A percentile compares a stretch with the other conserved stretches of the same genome.
phyloP scores from a whole-genome alignment of 1,140 invertebrate species.

The Drosophila repleta region DNA sequence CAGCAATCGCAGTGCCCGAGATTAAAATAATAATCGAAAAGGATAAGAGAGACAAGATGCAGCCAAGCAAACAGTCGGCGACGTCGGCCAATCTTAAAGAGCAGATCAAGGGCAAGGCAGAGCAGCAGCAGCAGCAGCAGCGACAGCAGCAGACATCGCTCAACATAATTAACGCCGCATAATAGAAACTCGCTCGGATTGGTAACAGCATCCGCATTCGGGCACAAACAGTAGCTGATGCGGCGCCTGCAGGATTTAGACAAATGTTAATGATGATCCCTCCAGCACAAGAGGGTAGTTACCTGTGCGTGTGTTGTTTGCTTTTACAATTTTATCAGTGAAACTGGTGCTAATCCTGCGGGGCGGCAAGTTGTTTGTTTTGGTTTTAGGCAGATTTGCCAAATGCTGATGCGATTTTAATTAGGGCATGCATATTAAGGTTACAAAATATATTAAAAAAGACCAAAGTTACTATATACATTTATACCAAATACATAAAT shows the following conservation, averaged over 20 bases:
- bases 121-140: constrained; percentile 12
- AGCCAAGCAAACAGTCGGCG: constrained; percentile 49
- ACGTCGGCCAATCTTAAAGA: constrained; percentile 60
- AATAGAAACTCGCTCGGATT: constrained; percentile 47
- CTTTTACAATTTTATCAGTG: constrained; percentile 12
- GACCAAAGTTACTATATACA: no score
- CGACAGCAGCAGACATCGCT: constrained; percentile 30
- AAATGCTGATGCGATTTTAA: constrained; percentile 58
- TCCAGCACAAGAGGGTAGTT: constrained; percentile 8
- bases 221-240: constrained; percentile 35
- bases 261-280: constrained; percentile 76
- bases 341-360: constrained; percentile 63
- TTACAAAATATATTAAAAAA: not conserved
- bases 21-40: constrained; percentile 67
- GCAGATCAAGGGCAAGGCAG: constrained; percentile 46
- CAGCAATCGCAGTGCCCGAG: constrained; percentile 61
- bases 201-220: constrained; percentile 26
- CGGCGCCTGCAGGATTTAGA: constrained; percentile 69
- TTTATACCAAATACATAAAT: no score
- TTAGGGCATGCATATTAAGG: constrained; percentile 11
- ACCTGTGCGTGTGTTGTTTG: constrained; percentile 20
- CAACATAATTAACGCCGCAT: constrained; percentile 71
- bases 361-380: constrained; percentile 65
- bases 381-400: constrained; percentile 41
- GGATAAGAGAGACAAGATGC: constrained; percentile 44